Percentiles rank a stretch among this genome's conserved stretches.
Evolutionary conservation across 2,797 vertebrate species (phyloP).

Genomic region (Amazona ochrocephala): DNA sequence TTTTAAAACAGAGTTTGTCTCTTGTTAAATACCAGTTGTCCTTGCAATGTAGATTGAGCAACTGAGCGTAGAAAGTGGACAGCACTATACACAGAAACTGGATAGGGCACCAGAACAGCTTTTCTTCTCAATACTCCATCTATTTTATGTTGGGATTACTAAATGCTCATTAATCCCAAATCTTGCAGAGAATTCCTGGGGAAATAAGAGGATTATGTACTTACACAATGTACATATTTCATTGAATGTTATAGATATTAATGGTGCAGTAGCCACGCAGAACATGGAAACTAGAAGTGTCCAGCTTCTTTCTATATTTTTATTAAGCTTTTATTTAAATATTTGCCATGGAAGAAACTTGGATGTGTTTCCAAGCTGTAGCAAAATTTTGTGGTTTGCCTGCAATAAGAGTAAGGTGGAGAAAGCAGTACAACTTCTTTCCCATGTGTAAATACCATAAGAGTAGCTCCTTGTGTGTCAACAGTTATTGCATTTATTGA

Average conservation of each 20-base stretch:
- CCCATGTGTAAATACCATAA: neutral
- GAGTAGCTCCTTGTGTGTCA: neutral
- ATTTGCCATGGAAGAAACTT: neutral
- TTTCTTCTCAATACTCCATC: neutral
- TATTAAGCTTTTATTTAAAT: neutral
- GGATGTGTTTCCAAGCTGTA: neutral
- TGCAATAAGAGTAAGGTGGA: neutral
- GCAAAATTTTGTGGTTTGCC: neutral
- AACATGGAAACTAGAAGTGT: neutral
- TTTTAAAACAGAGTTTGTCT: neutral
- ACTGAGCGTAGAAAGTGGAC: neutral
- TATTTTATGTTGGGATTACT: neutral
- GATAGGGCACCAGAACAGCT: neutral
- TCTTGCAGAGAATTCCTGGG: neutral
- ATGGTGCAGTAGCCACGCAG: accelerated
- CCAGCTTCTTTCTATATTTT: neutral
- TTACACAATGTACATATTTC: neutral
- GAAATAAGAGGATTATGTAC: neutral
- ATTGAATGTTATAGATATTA: neutral
- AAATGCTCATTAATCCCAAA: neutral
- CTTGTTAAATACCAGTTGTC: neutral
- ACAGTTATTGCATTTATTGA: conserved; percentile 11
- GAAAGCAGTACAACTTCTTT: neutral
- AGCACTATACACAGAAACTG: neutral
- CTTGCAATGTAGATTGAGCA: neutral